phyloP scores from a whole-genome alignment of 1,140 invertebrate species.

The Papilio polyxenes region DNA sequence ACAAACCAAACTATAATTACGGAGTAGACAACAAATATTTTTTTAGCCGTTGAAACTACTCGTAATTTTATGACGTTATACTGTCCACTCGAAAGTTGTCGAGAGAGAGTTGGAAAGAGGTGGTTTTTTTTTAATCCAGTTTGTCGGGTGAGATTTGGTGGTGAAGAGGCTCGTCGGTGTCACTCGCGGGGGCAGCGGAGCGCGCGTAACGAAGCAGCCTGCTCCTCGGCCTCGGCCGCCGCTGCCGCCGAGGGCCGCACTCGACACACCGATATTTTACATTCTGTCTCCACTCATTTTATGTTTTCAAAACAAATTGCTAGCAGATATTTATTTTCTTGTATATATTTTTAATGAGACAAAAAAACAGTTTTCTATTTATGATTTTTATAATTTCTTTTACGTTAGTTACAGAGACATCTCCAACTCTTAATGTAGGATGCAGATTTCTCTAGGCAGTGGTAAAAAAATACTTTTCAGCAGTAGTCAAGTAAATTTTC shows the following conservation, averaged over 20 bases:
- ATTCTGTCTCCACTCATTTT: slow-evolving; percentile 41
- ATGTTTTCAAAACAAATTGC: slow-evolving; percentile 21
- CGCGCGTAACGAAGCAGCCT: slow-evolving; percentile 71
- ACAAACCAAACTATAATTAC: background rate
- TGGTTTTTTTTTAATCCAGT: slow-evolving; percentile 71
- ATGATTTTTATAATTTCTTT: too few relatives aligned
- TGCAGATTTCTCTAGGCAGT: too few relatives aligned
- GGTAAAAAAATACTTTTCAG: too few relatives aligned
- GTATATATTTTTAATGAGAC: background rate
- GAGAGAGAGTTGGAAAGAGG: slow-evolving; percentile 62
- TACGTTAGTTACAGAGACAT: too few relatives aligned
- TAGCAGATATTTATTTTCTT: slow-evolving; percentile 10
- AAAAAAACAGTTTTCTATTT: background rate
- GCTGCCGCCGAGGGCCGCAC: slow-evolving; percentile 53
- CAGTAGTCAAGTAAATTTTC: too few relatives aligned
- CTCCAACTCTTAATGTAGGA: too few relatives aligned
- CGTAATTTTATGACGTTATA: slow-evolving; percentile 56
- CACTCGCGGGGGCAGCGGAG: slow-evolving; percentile 70
- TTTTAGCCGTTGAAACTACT: slow-evolving; percentile 44
- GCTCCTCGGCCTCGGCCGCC: slow-evolving; percentile 48
- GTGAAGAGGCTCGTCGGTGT: slow-evolving; percentile 66
- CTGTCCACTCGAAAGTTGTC: slow-evolving; percentile 61
- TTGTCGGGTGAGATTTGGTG: slow-evolving; percentile 67
- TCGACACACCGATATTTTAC: slow-evolving; percentile 59
- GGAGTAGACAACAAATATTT: slow-evolving; percentile 19